Conservation (phyloP, 2,797 vertebrate genomes). For the Halcyon leucocephala region DNA sequence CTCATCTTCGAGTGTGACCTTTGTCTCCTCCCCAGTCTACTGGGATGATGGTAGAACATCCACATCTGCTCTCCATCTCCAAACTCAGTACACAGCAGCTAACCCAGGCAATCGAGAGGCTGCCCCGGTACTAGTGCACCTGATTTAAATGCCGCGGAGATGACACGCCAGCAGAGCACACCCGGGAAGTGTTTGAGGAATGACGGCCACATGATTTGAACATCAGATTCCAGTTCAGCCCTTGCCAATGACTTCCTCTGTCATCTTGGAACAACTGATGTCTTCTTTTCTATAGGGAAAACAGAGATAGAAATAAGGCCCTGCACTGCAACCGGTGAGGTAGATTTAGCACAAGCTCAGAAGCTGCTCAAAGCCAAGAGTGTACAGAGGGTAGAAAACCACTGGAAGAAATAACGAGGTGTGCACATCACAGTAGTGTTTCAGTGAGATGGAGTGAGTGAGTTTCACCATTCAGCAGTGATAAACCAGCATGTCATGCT, state of each 20-base stretch:
- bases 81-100: neutral
- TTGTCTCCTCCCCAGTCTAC: neutral
- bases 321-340: too few relatives aligned
- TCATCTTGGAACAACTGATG: neutral
- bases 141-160: neutral
- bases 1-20: neutral
- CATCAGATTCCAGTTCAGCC: neutral
- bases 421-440: neutral
- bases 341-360: too few relatives aligned
- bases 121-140: neutral
- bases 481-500: accelerated
- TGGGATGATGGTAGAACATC: neutral
- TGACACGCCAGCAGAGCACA: neutral
- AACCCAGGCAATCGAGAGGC: neutral
- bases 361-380: too few relatives aligned
- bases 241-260: neutral
- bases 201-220: neutral
- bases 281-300: neutral
- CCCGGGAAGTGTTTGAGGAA: neutral
- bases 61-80: neutral
- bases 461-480: neutral
- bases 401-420: too few relatives aligned
- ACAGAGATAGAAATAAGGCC: neutral
- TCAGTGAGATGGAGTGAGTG: neutral
- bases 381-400: too few relatives aligned